Conservation (phyloP, 1,140 invertebrate species). For the Glossosoma conforme region DNA sequence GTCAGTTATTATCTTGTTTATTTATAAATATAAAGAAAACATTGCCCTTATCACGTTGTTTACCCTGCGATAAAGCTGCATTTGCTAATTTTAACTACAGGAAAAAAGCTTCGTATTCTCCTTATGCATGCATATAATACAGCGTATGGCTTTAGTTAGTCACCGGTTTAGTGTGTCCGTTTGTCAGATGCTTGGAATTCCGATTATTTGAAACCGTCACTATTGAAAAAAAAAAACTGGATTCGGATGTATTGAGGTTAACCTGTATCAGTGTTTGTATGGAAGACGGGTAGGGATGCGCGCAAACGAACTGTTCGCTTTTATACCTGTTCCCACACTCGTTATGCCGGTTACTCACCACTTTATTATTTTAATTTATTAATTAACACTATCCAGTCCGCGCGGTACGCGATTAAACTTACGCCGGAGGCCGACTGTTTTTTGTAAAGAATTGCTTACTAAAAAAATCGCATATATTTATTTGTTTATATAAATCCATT, state of each 20-base stretch:
- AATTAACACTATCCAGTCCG: conserved; percentile 1
- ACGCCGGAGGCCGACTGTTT: neutral
- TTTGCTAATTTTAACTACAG: too few relatives aligned
- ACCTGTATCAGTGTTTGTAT: conserved; percentile 7
- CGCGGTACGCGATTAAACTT: neutral
- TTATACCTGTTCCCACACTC: too few relatives aligned
- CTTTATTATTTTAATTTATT: neutral
- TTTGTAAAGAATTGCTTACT: neutral
- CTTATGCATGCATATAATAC: too few relatives aligned
- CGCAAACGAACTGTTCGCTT: too few relatives aligned
- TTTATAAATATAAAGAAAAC: too few relatives aligned
- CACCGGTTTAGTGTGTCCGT: conserved; percentile 4
- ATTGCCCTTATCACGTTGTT: too few relatives aligned
- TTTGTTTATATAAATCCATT: too few relatives aligned
- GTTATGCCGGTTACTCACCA: too few relatives aligned
- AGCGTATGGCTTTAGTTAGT: conserved; percentile 15
- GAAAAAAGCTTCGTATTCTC: too few relatives aligned
- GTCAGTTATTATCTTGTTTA: too few relatives aligned
- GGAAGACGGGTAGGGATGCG: neutral
- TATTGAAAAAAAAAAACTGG: conserved; percentile 24
- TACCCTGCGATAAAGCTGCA: too few relatives aligned
- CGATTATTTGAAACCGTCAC: conserved; percentile 26
- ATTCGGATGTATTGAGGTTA: conserved; percentile 27
- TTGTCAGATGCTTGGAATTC: conserved; percentile 27
- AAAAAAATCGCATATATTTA: too few relatives aligned